Percentiles rank a stretch among this genome's conserved stretches.
Conservation (phyloP, 2,888 invertebrate genomes). For the Polydrusus cervinus region DNA sequence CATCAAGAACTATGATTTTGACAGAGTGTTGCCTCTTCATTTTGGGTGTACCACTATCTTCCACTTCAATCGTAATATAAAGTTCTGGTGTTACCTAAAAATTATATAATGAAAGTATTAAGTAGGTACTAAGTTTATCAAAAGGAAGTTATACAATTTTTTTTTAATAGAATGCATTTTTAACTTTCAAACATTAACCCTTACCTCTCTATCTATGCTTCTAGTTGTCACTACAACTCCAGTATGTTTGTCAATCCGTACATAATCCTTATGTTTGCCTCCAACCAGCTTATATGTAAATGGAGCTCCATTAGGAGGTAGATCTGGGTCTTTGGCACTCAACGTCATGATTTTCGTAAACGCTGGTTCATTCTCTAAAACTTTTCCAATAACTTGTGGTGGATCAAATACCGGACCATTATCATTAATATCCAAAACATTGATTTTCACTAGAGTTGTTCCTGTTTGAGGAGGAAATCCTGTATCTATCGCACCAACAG, state of each 20-base stretch:
- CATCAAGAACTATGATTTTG: constrained; percentile 85
- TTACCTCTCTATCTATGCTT: constrained; percentile 85
- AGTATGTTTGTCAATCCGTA: constrained; percentile 85
- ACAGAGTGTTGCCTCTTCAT: constrained; percentile 88
- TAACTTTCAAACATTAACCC: not conserved
- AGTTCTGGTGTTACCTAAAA: constrained; percentile 77
- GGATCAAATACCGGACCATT: constrained; percentile 91
- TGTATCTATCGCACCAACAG: constrained; percentile 91
- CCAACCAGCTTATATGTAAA: constrained; percentile 88
- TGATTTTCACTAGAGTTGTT: constrained; percentile 87
- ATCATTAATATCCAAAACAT: constrained; percentile 91
- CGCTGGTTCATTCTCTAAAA: constrained; percentile 90
- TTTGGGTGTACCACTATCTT: constrained; percentile 89
- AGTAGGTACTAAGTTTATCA: not conserved
- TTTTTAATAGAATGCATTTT: no score
- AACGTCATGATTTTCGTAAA: constrained; percentile 89
- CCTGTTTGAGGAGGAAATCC: constrained; percentile 94
- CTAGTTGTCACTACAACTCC: constrained; percentile 87
- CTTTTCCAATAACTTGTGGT: constrained; percentile 81
- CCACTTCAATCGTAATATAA: constrained; percentile 86
- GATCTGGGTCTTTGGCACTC: constrained; percentile 91
- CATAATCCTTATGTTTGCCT: constrained; percentile 83
- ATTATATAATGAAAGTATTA: not conserved
- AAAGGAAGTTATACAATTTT: no score
- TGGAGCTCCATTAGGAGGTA: constrained; percentile 93